Percentiles rank a stretch among this genome's conserved stretches.
phyloP scores from a whole-genome alignment of 2,113 vertebrate genomes.

The Geothlypis trichas region DNA sequence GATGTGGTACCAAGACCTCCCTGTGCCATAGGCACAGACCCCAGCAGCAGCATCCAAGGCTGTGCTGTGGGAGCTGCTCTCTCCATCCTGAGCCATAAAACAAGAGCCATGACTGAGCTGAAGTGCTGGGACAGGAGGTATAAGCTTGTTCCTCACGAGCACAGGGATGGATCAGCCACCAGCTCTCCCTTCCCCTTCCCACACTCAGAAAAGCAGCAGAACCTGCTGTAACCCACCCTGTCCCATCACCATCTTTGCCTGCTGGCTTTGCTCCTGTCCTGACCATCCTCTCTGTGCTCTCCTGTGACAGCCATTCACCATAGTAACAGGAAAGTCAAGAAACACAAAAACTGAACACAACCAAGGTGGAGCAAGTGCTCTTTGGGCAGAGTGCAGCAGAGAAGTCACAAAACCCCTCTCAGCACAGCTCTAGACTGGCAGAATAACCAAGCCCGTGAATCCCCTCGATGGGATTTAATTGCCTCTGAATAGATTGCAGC shows the following conservation, averaged over 20 bases:
- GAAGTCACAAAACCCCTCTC: background rate
- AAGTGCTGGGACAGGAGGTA: background rate
- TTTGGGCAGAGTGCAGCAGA: background rate
- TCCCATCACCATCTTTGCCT: background rate
- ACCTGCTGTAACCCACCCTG: background rate
- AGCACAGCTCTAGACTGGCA: background rate
- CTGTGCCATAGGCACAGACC: background rate
- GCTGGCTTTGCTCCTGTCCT: background rate
- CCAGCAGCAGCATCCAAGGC: background rate
- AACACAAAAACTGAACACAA: background rate
- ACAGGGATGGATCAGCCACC: background rate
- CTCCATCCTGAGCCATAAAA: background rate
- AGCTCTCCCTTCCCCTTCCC: background rate
- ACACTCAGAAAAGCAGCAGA: background rate
- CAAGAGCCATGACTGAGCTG: background rate
- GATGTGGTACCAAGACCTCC: background rate
- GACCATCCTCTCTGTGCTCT: background rate
- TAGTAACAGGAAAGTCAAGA: constrained; percentile 12
- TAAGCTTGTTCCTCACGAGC: background rate
- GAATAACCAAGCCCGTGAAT: background rate
- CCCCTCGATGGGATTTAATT: background rate
- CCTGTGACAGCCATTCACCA: constrained; percentile 1
- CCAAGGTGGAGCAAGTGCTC: background rate
- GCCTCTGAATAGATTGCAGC: constrained; percentile 4
- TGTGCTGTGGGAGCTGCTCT: background rate